Percentiles rank a stretch among this genome's conserved stretches.
These are phyloP conservation scores for Pleuronectes platessa DNA, from an alignment of 2,113 vertebrate genomes.

Conservation along the genomic window DNA sequence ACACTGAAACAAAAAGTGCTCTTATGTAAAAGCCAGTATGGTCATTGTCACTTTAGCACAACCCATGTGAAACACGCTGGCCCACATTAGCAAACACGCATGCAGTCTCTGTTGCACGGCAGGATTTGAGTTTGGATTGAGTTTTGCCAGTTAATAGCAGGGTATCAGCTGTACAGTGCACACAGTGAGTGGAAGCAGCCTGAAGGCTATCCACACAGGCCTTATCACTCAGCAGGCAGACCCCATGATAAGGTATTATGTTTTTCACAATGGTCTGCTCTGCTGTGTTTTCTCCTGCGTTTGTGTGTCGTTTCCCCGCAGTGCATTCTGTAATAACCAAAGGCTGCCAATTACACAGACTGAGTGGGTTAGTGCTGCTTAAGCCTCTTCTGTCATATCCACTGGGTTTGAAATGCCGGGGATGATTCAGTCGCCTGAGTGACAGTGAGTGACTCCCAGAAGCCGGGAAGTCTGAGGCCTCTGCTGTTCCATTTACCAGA, in stretches of 20 bases:
- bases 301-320: slow-evolving; percentile 55
- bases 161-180: slow-evolving; percentile 58
- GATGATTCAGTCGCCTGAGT: slow-evolving; percentile 27
- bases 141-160: slow-evolving; percentile 67
- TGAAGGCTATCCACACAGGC: slow-evolving; percentile 58
- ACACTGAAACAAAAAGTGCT: slow-evolving; percentile 54
- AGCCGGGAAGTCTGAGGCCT: slow-evolving; percentile 4
- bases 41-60: slow-evolving; percentile 56
- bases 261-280: slow-evolving; percentile 67
- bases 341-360: slow-evolving; percentile 59
- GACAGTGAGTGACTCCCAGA: slow-evolving; percentile 45
- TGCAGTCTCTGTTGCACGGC: slow-evolving; percentile 26
- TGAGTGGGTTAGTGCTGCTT: slow-evolving; percentile 43
- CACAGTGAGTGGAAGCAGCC: slow-evolving; percentile 58
- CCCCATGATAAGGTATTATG: slow-evolving; percentile 67
- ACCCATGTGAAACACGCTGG: slow-evolving; percentile 23
- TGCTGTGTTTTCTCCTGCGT: slow-evolving; percentile 61
- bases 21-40: slow-evolving; percentile 62
- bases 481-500: slow-evolving; percentile 12
- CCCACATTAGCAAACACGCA: slow-evolving; percentile 16
- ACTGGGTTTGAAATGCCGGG: slow-evolving; percentile 26
- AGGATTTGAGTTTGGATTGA: slow-evolving; percentile 62
- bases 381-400: slow-evolving; percentile 47
- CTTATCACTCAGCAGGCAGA: slow-evolving; percentile 72
- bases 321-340: slow-evolving; percentile 51